Conservation (phyloP, 2,113 vertebrate genomes). For the Astatotilapia flaviijosephi region DNA sequence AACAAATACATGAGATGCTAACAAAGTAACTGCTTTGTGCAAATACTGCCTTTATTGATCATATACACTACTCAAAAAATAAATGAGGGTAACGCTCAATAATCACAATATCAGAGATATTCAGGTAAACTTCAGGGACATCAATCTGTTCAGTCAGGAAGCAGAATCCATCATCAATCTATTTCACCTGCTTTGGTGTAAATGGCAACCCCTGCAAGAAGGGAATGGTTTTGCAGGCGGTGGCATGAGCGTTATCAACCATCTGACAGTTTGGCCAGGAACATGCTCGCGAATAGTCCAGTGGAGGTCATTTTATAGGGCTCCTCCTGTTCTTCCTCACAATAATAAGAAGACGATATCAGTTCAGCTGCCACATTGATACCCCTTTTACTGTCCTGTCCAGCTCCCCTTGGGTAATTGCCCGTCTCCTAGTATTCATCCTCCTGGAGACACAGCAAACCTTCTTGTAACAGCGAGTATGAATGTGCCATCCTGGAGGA, state of each 20-base stretch:
- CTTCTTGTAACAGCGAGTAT: neutral
- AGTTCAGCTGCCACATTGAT: neutral
- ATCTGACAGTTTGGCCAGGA: neutral
- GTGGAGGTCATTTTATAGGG: neutral
- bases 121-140: neutral
- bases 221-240: neutral
- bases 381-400: neutral
- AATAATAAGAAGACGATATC: neutral
- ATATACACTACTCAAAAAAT: neutral
- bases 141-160: neutral
- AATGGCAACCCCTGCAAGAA: neutral
- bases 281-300: neutral
- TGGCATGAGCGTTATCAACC: neutral
- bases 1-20: neutral
- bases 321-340: neutral
- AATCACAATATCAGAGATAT: neutral
- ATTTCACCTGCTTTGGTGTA: neutral
- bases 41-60: neutral
- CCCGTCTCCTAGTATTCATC: neutral
- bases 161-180: neutral
- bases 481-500: neutral
- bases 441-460: neutral
- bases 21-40: neutral
- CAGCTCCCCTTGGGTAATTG: neutral
- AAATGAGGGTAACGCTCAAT: neutral